Evolutionary conservation across 1,140 invertebrate genomes (phyloP).

Genomic region (Drosophila watanabei): DNA sequence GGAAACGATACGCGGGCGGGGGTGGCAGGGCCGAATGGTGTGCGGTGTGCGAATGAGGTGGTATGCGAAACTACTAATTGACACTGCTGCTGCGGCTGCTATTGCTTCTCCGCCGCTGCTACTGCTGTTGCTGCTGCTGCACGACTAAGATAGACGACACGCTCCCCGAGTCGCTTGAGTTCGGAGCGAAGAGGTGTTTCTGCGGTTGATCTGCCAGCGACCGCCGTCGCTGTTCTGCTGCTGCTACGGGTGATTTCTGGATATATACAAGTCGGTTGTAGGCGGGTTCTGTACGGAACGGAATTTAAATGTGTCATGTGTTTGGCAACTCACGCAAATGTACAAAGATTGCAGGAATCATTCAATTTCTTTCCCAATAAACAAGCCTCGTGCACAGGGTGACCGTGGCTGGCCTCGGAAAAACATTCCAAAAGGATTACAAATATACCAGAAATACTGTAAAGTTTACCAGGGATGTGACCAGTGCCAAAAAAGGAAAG

Average conservation of each 20-base stretch:
- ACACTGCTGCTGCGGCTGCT: slow-evolving; percentile 30
- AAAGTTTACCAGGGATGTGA: not conserved
- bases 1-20: slow-evolving; percentile 29
- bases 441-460: slow-evolving; percentile 1
- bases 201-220: slow-evolving; percentile 45
- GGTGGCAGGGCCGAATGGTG: slow-evolving; percentile 9
- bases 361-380: slow-evolving; percentile 54
- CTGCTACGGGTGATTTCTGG: slow-evolving; percentile 44
- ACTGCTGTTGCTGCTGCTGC: slow-evolving; percentile 62
- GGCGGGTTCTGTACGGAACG: not conserved
- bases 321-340: slow-evolving; percentile 71
- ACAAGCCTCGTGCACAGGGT: slow-evolving; percentile 39
- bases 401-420: slow-evolving; percentile 9
- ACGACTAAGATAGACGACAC: slow-evolving; percentile 61
- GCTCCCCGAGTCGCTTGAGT: slow-evolving; percentile 35
- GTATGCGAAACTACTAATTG: slow-evolving; percentile 73
- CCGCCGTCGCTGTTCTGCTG: slow-evolving; percentile 38
- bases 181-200: slow-evolving; percentile 49
- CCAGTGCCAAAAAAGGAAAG: not conserved
- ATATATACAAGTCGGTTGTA: slow-evolving; percentile 41
- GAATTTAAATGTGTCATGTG: slow-evolving; percentile 33
- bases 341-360: slow-evolving; percentile 51
- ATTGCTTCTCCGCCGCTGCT: slow-evolving; percentile 42
- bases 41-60: slow-evolving; percentile 35
- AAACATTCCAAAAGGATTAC: slow-evolving; percentile 8